Base-by-base conservation (phyloP, 2,113 vertebrate genomes). In the Chaenogobius annularis region DNA sequence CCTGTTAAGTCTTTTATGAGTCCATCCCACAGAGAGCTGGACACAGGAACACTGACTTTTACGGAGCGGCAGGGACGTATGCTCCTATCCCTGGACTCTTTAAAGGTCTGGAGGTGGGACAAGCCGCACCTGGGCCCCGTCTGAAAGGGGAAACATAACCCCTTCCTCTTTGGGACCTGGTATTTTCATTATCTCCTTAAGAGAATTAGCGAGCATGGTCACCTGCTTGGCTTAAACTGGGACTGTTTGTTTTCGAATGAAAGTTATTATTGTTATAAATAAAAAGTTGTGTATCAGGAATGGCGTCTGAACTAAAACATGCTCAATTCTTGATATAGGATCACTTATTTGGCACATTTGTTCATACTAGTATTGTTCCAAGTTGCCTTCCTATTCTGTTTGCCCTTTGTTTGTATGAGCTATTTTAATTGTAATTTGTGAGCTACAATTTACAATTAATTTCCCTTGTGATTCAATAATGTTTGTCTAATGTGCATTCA, bases 1-100 rank as follows among this genome's bases (percentile, higher is more conserved):
- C 73, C 73, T 74, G 75, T 89, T 80, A 80, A 87, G 72, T 62
- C 37, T 78, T 88, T 91, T 88, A 89, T 65, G 74, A 82, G 86
- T 20, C 69, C 70, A 54, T 73, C 67, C 66, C 82, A 87, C 83
- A 84, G 79, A 78, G 79, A 69, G 64, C 48, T 6, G 54, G 70
- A 68, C 59, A 66, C 64, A 69, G 78, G 65, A 73, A 74, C 20
- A 12, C 43, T 46, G 76, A 83, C 67, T 77, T 87, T 89, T 83
- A 91, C 80, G 37, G 79, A 81, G 68, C 83, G 61, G 10, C 67
- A 70, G 72, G 81, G 86, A 84, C 58, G 72, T 75, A 65, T 35
- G 3, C 56, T 77, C 71, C 68, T 68, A 83, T 83, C 77, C 76
- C 75, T 64, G 69, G 68, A 61, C 81, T 75, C 13, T 86, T 88